Evolutionary conservation across 2,888 invertebrate species (phyloP), one percentile per base, ranked within the genome.

Genomic region (Nomada flava): DNA sequence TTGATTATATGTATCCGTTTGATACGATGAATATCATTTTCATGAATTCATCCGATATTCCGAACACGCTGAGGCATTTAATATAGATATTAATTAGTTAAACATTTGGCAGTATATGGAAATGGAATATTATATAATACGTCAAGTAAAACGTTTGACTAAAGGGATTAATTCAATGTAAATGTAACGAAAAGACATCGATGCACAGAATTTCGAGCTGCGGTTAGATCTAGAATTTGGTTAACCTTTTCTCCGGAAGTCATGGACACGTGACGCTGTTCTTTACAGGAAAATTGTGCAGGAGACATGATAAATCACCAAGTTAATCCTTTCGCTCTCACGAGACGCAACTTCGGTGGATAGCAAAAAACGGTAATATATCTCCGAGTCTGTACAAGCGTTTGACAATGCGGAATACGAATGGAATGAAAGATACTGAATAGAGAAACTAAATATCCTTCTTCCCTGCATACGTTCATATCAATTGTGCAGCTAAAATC

Each of bases 181-280:
- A 67, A 15, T 50, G 15, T 13, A 42, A 18, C 20, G 26, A 42
- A 53, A 29, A 52, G 18, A 44, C 5, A 57, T 57, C 55, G 70
- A 57, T 50, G 47, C 42, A 3, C n/a, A 20, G 47, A 4, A 23
- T 55, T 18, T 20, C 26, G 29, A 15, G 52, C 20, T 2, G 70
- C 26, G 47, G 63, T 63, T 15, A 36, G 42, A 52, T 10, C 20
- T n/a, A 52, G n/a, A 9, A 36, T 23, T 26, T n/a, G 15, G 55
- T 73, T 36, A 36, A 73, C 7, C 11, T 9, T 62, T 20, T 53
- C 2, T 2, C 13, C 13, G 15, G 1, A 47, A 55, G 55, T 76
- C 76, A 44, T 5, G 13, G 59, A 65, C 59, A 65, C 44, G 50
- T 72, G 65, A 72, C 76, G 64, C 52, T 10, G 59, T 76, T 65